These are phyloP conservation scores for Tortricodes alternella DNA, from an alignment of 2,888 invertebrate genomes.

Conservation along the genomic window DNA sequence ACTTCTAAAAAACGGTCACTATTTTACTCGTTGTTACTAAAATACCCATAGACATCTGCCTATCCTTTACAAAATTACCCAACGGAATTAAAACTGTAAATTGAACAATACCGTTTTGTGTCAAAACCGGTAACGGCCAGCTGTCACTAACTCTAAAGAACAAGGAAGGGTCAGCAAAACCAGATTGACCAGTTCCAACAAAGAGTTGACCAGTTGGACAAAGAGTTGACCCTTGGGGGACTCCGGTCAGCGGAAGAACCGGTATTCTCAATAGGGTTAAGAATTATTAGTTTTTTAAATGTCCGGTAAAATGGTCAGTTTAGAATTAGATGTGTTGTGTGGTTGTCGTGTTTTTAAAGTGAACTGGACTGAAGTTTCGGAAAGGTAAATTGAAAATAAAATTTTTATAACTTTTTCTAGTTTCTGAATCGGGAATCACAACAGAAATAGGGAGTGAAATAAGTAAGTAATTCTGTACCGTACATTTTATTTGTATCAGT, in stretches of 20 bases:
- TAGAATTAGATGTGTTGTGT: constrained; percentile 51
- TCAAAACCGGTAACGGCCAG: constrained; percentile 62
- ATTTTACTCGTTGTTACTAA: too few relatives aligned
- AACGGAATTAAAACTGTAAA: constrained; percentile 22
- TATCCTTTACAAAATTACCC: background rate
- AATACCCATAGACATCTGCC: constrained; percentile 6
- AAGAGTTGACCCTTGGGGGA: constrained; percentile 73
- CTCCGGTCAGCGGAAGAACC: constrained; percentile 73
- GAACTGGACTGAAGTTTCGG: background rate
- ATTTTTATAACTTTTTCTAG: too few relatives aligned
- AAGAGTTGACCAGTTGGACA: constrained; percentile 51
- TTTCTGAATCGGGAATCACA: too few relatives aligned
- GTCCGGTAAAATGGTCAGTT: constrained; percentile 65
- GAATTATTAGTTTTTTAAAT: constrained; percentile 53
- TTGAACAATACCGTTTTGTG: constrained; percentile 49
- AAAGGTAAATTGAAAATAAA: too few relatives aligned
- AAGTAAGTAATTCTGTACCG: too few relatives aligned
- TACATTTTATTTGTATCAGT: too few relatives aligned
- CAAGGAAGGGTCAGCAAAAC: constrained; percentile 78
- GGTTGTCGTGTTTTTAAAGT: constrained; percentile 43
- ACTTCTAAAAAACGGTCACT: too few relatives aligned
- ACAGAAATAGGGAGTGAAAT: too few relatives aligned
- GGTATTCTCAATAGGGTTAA: constrained; percentile 66
- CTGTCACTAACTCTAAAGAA: constrained; percentile 64
- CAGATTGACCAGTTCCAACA: constrained; percentile 79